Evolutionary conservation across 2,888 invertebrate species (phyloP), one percentile per base, ranked within the genome.

Genomic region (Germaria angustata): DNA sequence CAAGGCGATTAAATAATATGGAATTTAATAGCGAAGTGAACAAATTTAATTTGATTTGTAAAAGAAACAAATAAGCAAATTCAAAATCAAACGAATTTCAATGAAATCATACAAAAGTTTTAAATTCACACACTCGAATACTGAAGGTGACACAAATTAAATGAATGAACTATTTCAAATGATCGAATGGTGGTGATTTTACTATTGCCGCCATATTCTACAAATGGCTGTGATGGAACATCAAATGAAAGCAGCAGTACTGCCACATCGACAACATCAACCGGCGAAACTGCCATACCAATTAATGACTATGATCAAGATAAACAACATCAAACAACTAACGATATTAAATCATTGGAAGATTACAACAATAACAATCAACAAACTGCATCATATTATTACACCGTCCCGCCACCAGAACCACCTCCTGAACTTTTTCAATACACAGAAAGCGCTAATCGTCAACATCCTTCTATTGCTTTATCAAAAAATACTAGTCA

Each of bases 171-270:
- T 80, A 77, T 87, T 86, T 88, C 90, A 90, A 90, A 91, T 91
- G 91, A 90, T 90, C 91, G 91, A 90, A 91, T 91, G 91, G 91
- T 91, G 90, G 91, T 91, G 90, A 91, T 91, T 90, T 90, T 91
- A 88, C 88, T 91, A 89, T 89, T 91, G 88, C 89, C 90, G 89
- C 91, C 90, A 89, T 90, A 89, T 88, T 86, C 87, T 84, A 86
- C 86, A 87, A 89, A 89, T 87, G 89, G 89, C 89, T 88, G 88
- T 88, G 89, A 89, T 88, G 86, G 86, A 86, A 86, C 86, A 85
- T 87, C 87, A 71, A 86, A 86, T 79, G 87, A 87, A 71, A 87
- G 87, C 87, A 88, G 88, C 85, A 86, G 86, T 66, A 86, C 82
- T 71, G 82, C 87, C 72, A 85, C 87, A 85, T 88, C 89, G 28